A percentile compares a stretch with the other conserved stretches of the same genome.
phyloP scores from a whole-genome alignment of 2,113 vertebrate genomes.

The Anolis sagrei region DNA sequence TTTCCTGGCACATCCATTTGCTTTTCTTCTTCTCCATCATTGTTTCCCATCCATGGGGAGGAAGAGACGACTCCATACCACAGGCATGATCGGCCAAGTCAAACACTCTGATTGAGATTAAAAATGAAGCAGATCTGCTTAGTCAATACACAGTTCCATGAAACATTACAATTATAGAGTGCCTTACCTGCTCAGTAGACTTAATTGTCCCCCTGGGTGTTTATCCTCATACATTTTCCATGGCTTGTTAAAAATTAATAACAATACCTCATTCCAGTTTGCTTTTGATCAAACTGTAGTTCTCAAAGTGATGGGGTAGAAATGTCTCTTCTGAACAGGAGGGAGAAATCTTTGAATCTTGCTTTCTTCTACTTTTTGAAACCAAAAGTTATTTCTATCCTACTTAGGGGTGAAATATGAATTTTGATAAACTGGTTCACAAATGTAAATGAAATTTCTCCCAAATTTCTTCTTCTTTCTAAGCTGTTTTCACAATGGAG shows the following conservation, averaged over 20 bases:
- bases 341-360: neutral
- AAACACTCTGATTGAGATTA: slow-evolving; percentile 24
- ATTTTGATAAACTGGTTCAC: neutral
- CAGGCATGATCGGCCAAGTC: slow-evolving; percentile 2
- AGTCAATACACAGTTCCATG: slow-evolving; percentile 18
- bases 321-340: neutral
- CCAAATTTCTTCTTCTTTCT: too few species aligned
- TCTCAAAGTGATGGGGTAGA: neutral
- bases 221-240: slow-evolving; percentile 26
- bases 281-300: neutral
- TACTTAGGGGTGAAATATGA: neutral
- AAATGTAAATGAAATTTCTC: neutral
- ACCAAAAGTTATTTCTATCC: neutral
- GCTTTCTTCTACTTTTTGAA: neutral
- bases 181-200: slow-evolving; percentile 23
- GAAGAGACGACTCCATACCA: neutral
- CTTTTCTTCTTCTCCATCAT: neutral
- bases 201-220: neutral
- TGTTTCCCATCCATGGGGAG: rapidly evolving
- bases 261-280: neutral
- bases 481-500: too few species aligned
- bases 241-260: slow-evolving; percentile 33
- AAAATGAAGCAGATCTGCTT: neutral
- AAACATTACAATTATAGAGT: slow-evolving; percentile 28
- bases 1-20: neutral